Evolutionary conservation across 92 coral and sea anemone species (phyloP), one percentile per base, ranked within the genome.

Genomic region (Epizoanthus fatuus): DNA sequence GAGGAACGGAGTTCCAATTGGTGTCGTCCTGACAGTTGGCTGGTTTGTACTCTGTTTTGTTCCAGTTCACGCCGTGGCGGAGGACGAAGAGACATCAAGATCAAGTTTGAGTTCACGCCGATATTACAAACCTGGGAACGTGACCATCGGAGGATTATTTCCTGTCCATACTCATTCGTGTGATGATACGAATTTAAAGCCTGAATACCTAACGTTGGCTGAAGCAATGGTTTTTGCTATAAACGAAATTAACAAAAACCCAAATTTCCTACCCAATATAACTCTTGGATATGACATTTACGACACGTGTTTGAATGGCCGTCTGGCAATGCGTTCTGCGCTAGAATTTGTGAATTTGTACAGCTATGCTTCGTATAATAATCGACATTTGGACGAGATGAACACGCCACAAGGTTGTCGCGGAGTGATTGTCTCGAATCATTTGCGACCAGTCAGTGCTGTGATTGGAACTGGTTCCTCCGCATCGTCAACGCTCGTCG

Each of bases 201-300:
- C 94, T 15, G 78, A 93, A 45, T 88, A 88, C 78, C 88, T 97
- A 77, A 91, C 93, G 15, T 66, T 95, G 67, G 92, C 94, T 3
- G 98, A 97, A 91, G 99, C 98, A 0, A 89, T 96, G 95, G 94
- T 95, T 7, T 96, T 93, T 70, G 95, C 99, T n/a, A 56, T 96
- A 7, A 88, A 95, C 15, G 83, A 79, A 47, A 88, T 96, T 58
- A 96, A 96, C 85, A 86, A 86, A 40, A 80, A 92, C 75, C 58
- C 88, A 3, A 22, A 83, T 11, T 56, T 96, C n/a, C 75, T 96
- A 35, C 93, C 96, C 11, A 96, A 96, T 42, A 71, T 95, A 32
- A 93, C 90, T 3, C 89, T 96, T 2, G 99, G 99, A 0, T 93
- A 84, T 47, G 98, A 95, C 53, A 92, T 95, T 58, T 85, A 92